Base-by-base conservation (phyloP, 2,797 vertebrate genomes). In the Chelmon rostratus region DNA sequence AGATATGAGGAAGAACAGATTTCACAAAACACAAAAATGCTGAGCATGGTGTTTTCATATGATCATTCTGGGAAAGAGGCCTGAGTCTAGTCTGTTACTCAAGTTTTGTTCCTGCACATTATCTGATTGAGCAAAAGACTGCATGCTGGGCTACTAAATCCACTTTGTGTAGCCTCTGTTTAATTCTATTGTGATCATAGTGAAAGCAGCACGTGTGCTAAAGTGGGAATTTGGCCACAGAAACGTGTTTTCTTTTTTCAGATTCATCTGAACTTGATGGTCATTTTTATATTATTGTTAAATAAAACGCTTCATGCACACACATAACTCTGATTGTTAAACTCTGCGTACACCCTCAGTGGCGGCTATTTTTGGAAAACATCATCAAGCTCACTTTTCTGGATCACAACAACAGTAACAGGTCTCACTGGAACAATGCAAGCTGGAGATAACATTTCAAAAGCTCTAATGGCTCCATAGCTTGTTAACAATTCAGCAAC, bases 11-110 rank as follows among this genome's bases (percentile, higher is more conserved):
- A 90, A 91, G 50, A 13, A 57, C 0, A 49, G 21, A 81, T 88
- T 87, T 67, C 71, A 77, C 73, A 82, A 72, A 78, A 76, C 9
- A 16, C 16, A 64, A 68, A 89, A 76, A 73, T 82, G 90, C 83
- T 85, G 82, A 86, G 7, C 6, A 3, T 58, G 67, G 37, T 59
- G 65, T 86, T 88, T 86, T 68, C 44, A 56, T 53, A 10, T 25
- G 19, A 58, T 1, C 47, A n/a, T 54, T 23, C 12, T 46, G 18
- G 16, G 21, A 9, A 66, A 59, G 13, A 38, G 4, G 21, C 42
- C 47, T 66, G 64, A 58, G 63, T 81, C 71, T 63, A 38, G 21
- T 63, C 2, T 0, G 23, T 76, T 64, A 19, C 49, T 33, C 63
- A 67, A 66, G 54, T 8, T 64, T 52, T 37, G 5, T 56, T 67